Percentiles rank a stretch among this genome's conserved stretches.
phyloP scores from a whole-genome alignment of 2,888 invertebrate genomes.

The Tiliacea aurago region DNA sequence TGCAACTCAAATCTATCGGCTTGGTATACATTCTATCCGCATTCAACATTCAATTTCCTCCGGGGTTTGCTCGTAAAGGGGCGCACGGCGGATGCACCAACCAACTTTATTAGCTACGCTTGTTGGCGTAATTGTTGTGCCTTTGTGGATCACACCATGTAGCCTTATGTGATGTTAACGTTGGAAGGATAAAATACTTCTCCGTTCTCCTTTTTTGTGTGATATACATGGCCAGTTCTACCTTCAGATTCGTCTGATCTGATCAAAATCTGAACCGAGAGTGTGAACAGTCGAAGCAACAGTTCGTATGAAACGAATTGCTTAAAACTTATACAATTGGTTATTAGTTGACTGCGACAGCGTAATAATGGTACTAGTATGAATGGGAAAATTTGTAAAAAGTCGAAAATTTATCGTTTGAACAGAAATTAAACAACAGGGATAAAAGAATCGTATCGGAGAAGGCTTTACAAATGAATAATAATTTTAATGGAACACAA shows the following conservation, averaged over 20 bases:
- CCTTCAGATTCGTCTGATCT: not conserved
- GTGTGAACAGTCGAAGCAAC: not conserved
- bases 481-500: not conserved
- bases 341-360: not conserved
- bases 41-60: constrained; percentile 82
- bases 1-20: constrained; percentile 22
- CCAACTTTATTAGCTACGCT: constrained; percentile 78
- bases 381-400: not conserved
- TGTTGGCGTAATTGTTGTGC: constrained; percentile 73
- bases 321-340: not conserved
- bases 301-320: not conserved
- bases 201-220: not conserved
- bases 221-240: not conserved
- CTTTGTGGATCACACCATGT: constrained; percentile 28
- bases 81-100: constrained; percentile 67
- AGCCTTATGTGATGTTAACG: not conserved
- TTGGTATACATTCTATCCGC: constrained; percentile 79
- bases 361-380: not conserved
- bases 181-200: not conserved
- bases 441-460: not conserved
- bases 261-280: not conserved
- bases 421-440: not conserved
- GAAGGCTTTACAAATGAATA: not conserved
- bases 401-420: not conserved
- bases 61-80: constrained; percentile 75